These are phyloP conservation scores for Epistrophella euchroma DNA, from an alignment of 2,888 invertebrate species.

Conservation along the genomic window DNA sequence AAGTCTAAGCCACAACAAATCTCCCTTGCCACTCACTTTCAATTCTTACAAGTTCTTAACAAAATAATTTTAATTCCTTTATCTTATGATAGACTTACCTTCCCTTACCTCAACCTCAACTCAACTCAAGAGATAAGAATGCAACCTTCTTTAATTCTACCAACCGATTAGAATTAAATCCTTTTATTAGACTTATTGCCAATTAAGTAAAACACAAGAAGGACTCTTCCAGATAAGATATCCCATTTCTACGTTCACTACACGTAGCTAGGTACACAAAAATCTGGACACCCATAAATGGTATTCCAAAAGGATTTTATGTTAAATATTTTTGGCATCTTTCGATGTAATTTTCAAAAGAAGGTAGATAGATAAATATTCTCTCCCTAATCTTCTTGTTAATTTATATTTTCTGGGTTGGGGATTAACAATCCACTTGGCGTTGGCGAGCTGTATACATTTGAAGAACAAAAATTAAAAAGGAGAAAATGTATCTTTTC, in stretches of 20 bases:
- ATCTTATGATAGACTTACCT: constrained; percentile 6
- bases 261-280: constrained; percentile 24
- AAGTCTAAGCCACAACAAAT: not conserved
- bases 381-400: constrained; percentile 68
- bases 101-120: not conserved
- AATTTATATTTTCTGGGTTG: constrained; percentile 63
- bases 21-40: not conserved
- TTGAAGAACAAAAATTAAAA: not conserved
- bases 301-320: constrained; percentile 35
- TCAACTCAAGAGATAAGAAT: constrained; percentile 21
- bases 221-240: constrained; percentile 41
- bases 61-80: constrained; percentile 19
- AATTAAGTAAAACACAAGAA: constrained; percentile 59
- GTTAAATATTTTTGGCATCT: constrained; percentile 58
- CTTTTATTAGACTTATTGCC: constrained; percentile 66
- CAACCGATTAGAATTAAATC: constrained; percentile 63
- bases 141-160: constrained; percentile 39
- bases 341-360: not conserved
- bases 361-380: constrained; percentile 17
- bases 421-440: constrained; percentile 65
- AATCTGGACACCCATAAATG: constrained; percentile 52
- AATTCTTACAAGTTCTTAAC: not conserved
- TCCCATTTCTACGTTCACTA: constrained; percentile 25
- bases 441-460: constrained; percentile 4
- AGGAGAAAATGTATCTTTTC: not conserved